phyloP scores from a whole-genome alignment of 2,113 vertebrate species.

The Casuarius casuarius region DNA sequence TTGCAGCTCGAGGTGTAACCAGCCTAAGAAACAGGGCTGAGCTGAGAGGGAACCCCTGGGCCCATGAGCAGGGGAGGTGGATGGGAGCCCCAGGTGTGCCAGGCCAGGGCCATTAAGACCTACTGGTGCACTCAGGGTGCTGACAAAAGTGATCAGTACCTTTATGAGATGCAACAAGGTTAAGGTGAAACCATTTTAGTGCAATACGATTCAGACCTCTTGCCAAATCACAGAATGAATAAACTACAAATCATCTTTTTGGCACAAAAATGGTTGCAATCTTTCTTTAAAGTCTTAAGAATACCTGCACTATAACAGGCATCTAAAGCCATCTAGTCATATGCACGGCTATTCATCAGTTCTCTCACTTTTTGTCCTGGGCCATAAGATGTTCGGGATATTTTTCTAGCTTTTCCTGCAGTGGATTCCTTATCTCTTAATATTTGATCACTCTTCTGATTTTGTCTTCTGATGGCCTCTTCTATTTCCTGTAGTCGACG shows the following conservation, averaged over 20 bases:
- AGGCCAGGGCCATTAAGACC: background rate
- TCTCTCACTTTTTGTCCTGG: slow-evolving; percentile 2
- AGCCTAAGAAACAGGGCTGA: background rate
- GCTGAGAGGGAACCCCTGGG: background rate
- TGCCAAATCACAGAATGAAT: background rate
- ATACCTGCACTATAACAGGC: background rate
- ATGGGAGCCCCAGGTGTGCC: background rate
- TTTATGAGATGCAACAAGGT: background rate
- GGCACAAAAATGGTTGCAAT: background rate
- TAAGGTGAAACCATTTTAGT: slow-evolving; percentile 6
- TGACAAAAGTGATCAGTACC: background rate
- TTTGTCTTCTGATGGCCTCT: background rate
- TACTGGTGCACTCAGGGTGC: no score
- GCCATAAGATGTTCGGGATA: background rate
- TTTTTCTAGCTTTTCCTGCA: slow-evolving; percentile 4
- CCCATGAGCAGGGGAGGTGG: background rate
- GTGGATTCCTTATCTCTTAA: background rate
- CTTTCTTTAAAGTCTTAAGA: background rate
- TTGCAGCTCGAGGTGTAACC: background rate
- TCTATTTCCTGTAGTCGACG: background rate
- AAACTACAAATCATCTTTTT: background rate
- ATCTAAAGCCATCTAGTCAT: background rate
- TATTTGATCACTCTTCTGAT: background rate
- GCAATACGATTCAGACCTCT: background rate
- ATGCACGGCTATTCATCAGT: background rate